phyloP scores from a whole-genome alignment of 2,888 invertebrate species.

The Chymomyza procnemis region DNA sequence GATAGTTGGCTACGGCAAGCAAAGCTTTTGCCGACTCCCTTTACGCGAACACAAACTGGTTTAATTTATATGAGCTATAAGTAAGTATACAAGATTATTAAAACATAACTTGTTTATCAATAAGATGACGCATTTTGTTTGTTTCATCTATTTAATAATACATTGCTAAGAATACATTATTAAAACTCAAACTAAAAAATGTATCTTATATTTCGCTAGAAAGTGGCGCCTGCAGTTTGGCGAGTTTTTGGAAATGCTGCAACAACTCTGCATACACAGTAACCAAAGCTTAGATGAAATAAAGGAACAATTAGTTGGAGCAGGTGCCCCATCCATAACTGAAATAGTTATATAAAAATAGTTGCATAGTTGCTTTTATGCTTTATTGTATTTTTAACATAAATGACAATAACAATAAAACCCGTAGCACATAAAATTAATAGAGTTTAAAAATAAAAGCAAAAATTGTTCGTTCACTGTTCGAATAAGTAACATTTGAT shows the following conservation, averaged over 20 bases:
- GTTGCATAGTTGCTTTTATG: not conserved
- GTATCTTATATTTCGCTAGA: constrained; percentile 25
- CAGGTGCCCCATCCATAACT: constrained; percentile 48
- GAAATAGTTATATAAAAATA: constrained; percentile 49
- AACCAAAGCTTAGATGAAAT: constrained; percentile 41
- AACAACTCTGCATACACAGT: constrained; percentile 36
- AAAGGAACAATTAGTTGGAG: constrained; percentile 43
- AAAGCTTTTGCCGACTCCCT: constrained; percentile 49
- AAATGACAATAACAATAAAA: constrained; percentile 41
- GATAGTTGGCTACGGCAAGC: constrained; percentile 67
- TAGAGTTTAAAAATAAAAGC: constrained; percentile 2
- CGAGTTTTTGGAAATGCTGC: constrained; percentile 62
- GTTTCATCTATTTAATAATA: not conserved
- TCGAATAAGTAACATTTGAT: constrained; percentile 27
- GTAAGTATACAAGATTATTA: constrained; percentile 29
- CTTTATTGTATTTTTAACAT: constrained; percentile 3
- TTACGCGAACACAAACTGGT: constrained; percentile 64
- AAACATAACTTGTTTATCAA: not conserved
- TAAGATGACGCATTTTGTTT: not conserved
- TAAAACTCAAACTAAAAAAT: not conserved
- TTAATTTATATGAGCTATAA: constrained; percentile 69
- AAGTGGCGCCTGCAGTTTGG: constrained; percentile 71
- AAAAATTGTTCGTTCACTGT: constrained; percentile 21
- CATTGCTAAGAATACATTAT: not conserved
- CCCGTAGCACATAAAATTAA: not conserved